Base-by-base conservation (phyloP, 2,113 vertebrate genomes). In the Hemicordylus capensis region DNA sequence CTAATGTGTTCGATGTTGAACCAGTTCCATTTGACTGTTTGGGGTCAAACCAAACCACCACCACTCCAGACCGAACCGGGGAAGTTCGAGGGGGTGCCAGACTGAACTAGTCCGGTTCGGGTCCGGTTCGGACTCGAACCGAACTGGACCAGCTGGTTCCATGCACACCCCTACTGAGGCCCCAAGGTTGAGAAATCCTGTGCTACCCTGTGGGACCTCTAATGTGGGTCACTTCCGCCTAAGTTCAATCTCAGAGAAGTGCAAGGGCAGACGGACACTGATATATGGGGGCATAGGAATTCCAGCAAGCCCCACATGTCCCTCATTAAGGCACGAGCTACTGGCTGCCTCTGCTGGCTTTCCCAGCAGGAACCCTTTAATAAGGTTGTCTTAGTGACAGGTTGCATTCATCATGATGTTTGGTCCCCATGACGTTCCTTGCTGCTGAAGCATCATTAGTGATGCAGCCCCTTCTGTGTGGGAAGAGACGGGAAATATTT, bases 341-440 rank as follows among this genome's bases (percentile, higher is more conserved):
- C 51, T 31, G 19, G 67, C 67, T 73, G 67, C 31, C 80, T 44
- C 39, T 10, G 6, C 10, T 15, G 58, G 51, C 28, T 44, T 82
- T 26, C 37, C 54, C 67, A 82, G 80, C 67, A 73, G 67, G 39
- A 72, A 37, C 19, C 42, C 72, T 82, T 73, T 73, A 46, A 82
- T 82, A 82, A 73, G 67, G 80, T 82, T 82, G 80, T 22, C 54
- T 82, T 82, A 67, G 69, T 22, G 54, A 82, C 39, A 3, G 31
- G 28, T 73, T 6, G 28, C 46, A 20, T 70, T 72, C 51, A 44
- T 77, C 56, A 77, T 77, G n/a, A n/a, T 34, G 6, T 54, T 67
- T 82, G 67, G 51, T 82, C 80, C 80, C 80, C 80, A 82, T 82
- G 80, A 58, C 67, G 56, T 72, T 82, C 37, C 37, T 82, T 73